These are phyloP conservation scores for Scaptomyza reducta DNA, from an alignment of 2,888 invertebrate genomes.

Conservation along the genomic window DNA sequence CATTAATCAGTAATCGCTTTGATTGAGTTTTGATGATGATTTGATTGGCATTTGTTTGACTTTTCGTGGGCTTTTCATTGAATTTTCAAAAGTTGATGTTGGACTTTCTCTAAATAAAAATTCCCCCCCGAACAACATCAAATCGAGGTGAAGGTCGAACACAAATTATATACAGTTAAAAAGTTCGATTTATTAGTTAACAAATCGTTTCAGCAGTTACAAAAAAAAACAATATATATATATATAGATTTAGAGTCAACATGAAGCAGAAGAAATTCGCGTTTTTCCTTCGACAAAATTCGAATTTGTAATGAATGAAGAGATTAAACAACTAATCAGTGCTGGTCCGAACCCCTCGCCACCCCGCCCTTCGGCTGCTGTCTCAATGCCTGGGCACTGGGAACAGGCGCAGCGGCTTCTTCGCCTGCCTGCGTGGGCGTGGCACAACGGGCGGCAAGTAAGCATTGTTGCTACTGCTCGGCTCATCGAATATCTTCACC, in stretches of 20 bases:
- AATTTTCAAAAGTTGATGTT: conserved; percentile 32
- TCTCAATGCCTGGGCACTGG: conserved; percentile 46
- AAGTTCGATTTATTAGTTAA: conserved; percentile 65
- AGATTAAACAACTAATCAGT: conserved; percentile 65
- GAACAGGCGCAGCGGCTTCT: conserved; percentile 46
- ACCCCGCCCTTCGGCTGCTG: too few relatives aligned
- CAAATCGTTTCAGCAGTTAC: conserved; percentile 43
- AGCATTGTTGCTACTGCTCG: conserved; percentile 14
- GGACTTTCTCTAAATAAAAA: conserved; percentile 36
- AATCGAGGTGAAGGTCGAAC: conserved; percentile 28
- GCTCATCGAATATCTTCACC: conserved; percentile 78
- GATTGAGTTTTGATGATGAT: conserved; percentile 31
- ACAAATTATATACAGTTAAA: conserved; percentile 56
- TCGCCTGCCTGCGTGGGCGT: conserved; percentile 48
- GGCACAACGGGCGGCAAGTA: conserved; percentile 60
- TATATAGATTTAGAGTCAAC: not conserved
- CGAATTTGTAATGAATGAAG: conserved; percentile 14
- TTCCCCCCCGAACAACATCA: not conserved
- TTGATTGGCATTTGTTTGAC: conserved; percentile 32
- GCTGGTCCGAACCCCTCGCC: conserved; percentile 28
- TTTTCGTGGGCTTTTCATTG: conserved; percentile 41
- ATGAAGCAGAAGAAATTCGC: conserved; percentile 17
- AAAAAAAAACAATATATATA: conserved; percentile 19
- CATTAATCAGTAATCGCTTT: conserved; percentile 11
- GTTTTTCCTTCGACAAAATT: conserved; percentile 4